Evolutionary conservation across 2,888 invertebrate genomes (phyloP).

Genomic region (Chloromyia formosa): DNA sequence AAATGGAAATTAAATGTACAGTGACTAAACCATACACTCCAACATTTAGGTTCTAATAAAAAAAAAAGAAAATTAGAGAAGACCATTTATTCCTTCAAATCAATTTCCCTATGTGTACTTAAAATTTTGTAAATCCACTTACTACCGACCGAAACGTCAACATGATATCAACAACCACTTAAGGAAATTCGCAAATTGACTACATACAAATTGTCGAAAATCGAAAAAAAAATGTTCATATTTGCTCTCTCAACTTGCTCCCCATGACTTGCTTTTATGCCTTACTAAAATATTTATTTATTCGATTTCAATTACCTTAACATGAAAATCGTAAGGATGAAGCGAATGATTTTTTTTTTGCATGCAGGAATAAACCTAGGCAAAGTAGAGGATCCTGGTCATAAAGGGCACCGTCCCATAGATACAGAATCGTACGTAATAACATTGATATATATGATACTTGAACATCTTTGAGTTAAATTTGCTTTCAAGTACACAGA

Average conservation of each 20-base stretch:
- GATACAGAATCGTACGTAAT: constrained; percentile 4
- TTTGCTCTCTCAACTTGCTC: neutral
- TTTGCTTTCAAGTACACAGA: constrained; percentile 11
- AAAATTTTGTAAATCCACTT: too few relatives aligned
- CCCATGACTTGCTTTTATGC: neutral
- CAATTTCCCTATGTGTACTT: too few relatives aligned
- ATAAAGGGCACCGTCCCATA: too few relatives aligned
- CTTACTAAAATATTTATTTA: constrained; percentile 25
- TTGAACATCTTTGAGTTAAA: constrained; percentile 9
- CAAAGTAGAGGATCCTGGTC: constrained; percentile 2
- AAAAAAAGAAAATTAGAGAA: too few relatives aligned
- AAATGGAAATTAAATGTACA: too few relatives aligned
- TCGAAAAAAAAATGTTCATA: neutral
- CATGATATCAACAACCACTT: neutral
- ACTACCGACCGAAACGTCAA: too few relatives aligned
- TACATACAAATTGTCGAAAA: neutral
- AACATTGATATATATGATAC: constrained; percentile 12
- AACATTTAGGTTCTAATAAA: too few relatives aligned
- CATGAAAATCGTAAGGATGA: constrained; percentile 17
- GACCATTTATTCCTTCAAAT: too few relatives aligned
- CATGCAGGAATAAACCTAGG: neutral
- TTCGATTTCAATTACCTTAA: constrained; percentile 20
- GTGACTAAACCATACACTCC: too few relatives aligned
- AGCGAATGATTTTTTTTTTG: constrained; percentile 12
- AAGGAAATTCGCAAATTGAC: neutral